A percentile compares a stretch with the other conserved stretches of the same genome.
Conservation (phyloP, 2,888 invertebrate species). For the Tachina grossa region DNA sequence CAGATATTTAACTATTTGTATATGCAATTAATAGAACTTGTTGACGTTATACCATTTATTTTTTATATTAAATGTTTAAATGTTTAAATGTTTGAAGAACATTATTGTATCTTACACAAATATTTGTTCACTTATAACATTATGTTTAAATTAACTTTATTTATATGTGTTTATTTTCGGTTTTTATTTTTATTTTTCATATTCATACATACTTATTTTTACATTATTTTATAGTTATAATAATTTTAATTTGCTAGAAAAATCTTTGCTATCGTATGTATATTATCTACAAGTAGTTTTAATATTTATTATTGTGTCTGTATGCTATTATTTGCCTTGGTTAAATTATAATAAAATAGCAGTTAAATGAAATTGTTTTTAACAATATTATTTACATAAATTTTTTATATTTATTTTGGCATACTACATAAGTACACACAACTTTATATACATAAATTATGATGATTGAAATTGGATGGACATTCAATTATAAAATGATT, state of each 20-base stretch:
- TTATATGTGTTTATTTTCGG: conserved; percentile 6
- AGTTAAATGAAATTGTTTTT: conserved; percentile 6
- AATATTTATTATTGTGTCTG: background rate
- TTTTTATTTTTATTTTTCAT: background rate
- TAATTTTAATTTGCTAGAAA: conserved; percentile 33
- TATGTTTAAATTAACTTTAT: conserved; percentile 44
- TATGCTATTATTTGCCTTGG: background rate
- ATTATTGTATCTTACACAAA: conserved; percentile 34
- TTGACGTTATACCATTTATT: background rate
- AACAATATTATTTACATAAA: conserved; percentile 39
- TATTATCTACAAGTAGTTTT: conserved; percentile 48
- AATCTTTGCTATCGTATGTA: conserved; percentile 35
- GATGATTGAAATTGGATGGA: conserved; percentile 41
- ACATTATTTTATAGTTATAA: conserved; percentile 16
- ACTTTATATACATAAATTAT: conserved; percentile 8
- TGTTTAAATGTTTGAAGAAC: conserved; percentile 44
- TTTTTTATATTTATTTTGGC: conserved; percentile 1
- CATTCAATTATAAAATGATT: conserved; percentile 53
- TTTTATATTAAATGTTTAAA: conserved; percentile 4
- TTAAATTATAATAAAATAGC: background rate
- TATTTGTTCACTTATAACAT: conserved; percentile 39
- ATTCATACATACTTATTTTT: background rate
- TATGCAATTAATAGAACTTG: conserved; percentile 27
- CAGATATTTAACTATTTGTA: conserved; percentile 29
- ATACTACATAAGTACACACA: conserved; percentile 14